phyloP scores from a whole-genome alignment of 2,888 invertebrate genomes.

The Andricus curvator region DNA sequence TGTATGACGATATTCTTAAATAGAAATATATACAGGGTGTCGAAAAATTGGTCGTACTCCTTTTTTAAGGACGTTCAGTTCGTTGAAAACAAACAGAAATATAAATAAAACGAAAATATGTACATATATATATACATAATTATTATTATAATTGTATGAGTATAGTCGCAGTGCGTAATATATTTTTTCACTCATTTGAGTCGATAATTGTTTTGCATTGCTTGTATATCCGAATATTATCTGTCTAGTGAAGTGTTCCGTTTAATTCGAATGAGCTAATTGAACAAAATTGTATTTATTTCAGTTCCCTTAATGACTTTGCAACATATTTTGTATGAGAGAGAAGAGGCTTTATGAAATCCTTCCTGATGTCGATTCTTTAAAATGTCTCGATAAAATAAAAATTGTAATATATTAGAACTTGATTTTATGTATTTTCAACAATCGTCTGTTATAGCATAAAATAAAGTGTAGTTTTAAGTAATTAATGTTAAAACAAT shows the following conservation, averaged over 20 bases:
- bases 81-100: neutral
- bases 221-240: neutral
- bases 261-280: no score
- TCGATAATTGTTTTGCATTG: neutral
- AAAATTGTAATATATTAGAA: constrained; percentile 66
- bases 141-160: neutral
- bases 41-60: neutral
- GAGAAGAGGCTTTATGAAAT: neutral
- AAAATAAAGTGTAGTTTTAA: constrained; percentile 49
- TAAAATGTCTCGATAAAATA: constrained; percentile 13
- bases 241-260: no score
- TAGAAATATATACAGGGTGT: neutral
- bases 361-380: constrained; percentile 5
- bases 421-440: constrained; percentile 65
- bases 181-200: neutral
- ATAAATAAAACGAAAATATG: neutral
- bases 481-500: constrained; percentile 52
- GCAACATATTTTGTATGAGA: constrained; percentile 2
- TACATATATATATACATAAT: neutral
- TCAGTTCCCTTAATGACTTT: neutral
- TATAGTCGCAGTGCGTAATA: neutral
- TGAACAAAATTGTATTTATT: neutral
- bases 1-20: neutral
- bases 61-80: neutral
- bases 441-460: constrained; percentile 43